phyloP scores from a whole-genome alignment of 92 coral and sea anemone species.

The Palythoa grandiflora region DNA sequence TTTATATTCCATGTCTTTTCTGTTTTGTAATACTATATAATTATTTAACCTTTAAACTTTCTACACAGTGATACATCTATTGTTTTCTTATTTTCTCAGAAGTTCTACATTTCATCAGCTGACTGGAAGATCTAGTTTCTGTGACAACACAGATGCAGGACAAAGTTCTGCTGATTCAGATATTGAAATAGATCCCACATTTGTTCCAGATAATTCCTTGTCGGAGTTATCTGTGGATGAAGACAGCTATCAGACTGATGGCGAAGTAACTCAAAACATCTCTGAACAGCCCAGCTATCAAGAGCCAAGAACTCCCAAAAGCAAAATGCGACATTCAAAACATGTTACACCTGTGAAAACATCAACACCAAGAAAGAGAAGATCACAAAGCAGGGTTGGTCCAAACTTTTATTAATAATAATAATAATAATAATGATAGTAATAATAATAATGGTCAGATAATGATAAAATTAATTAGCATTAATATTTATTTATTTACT shows the following conservation, averaged over 20 bases:
- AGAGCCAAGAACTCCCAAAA: neutral
- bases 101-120: slow-evolving; percentile 2
- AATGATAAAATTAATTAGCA: too few species aligned
- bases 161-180: neutral
- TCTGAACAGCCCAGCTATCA: slow-evolving; percentile 18
- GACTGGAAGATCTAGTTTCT: slow-evolving; percentile 24
- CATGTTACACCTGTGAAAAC: slow-evolving; percentile 36
- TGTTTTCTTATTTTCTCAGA: neutral
- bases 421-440: too few species aligned
- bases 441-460: too few species aligned
- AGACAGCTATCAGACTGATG: slow-evolving; percentile 21
- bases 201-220: slow-evolving; percentile 3
- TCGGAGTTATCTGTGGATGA: slow-evolving; percentile 26
- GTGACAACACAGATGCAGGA: slow-evolving; percentile 25
- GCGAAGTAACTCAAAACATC: neutral
- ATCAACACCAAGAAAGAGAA: slow-evolving; percentile 38
- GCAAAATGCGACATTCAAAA: neutral
- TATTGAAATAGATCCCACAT: slow-evolving; percentile 36
- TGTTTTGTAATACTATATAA: too few species aligned
- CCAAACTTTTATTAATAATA: neutral
- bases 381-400: slow-evolving; percentile 54
- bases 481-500: too few species aligned
- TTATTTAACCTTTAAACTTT: too few species aligned
- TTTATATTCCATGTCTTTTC: too few species aligned
- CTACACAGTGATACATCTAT: too few species aligned